These are phyloP conservation scores for Magallana nippona DNA, from an alignment of 2,888 invertebrate genomes.

Conservation along the genomic window DNA sequence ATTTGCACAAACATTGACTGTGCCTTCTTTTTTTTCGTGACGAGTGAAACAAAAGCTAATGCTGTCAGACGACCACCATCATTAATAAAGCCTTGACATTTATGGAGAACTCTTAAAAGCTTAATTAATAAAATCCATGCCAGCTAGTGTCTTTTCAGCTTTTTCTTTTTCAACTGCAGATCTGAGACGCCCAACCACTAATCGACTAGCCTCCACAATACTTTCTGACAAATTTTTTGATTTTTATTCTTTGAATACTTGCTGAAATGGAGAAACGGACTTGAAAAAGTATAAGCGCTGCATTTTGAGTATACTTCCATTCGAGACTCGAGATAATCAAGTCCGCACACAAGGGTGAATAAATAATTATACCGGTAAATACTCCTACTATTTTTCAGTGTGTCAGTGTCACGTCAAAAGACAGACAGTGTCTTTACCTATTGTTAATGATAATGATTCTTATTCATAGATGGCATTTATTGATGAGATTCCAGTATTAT, in stretches of 20 bases:
- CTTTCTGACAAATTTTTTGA: not conserved
- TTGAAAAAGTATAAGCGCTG: no score
- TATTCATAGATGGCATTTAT: constrained; percentile 2
- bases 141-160: not conserved
- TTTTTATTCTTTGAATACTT: no score
- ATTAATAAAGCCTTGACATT: constrained; percentile 25
- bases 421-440: not conserved
- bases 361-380: no score
- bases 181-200: constrained; percentile 1
- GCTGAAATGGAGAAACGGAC: no score
- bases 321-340: no score
- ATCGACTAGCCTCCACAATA: not conserved
- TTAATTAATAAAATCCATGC: constrained; percentile 5
- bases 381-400: no score
- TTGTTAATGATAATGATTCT: constrained; percentile 1
- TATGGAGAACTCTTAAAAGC: constrained; percentile 17
- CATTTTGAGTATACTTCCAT: no score
- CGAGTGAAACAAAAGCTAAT: not conserved
- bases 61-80: not conserved
- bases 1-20: no score
- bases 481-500: not conserved
- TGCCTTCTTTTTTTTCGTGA: not conserved
- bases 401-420: no score
- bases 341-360: no score
- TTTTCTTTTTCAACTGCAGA: not conserved